Evolutionary conservation across 2,797 vertebrate genomes (phyloP), one percentile per base, ranked within the genome.

Genomic region (Micrastur ruficollis): DNA sequence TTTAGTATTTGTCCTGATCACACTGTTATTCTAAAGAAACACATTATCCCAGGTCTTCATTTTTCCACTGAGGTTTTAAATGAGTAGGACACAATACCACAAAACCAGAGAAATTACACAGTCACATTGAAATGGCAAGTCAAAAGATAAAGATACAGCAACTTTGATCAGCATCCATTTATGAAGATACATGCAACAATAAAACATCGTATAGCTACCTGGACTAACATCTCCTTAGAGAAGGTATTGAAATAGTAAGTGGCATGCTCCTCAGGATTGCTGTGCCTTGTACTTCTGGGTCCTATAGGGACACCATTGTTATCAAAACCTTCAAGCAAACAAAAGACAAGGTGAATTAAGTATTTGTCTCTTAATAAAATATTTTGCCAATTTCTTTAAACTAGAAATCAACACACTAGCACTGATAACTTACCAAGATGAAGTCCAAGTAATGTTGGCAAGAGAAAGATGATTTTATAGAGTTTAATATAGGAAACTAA

Each of bases 221-320:
- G 99, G 79, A 99, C 98, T 88, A 99, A 97, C 98, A 99, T 98
- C 93, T 99, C 99, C 97, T 99, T 99, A 42, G 99, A 99, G 98
- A 99, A 99, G 47, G 98, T 99, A 97, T 99, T 99, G 96, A 99
- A 99, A 97, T 99, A 99, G 75, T 99, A 99, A 76, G 99, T 98
- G n/a, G 99, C 99, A 22, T 99, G 98, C 88, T 99, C 99, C 95
- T 99, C 99, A 0, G 99, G 99, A 97, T 99, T 99, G 97, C 99
- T 99, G 97, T 99, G 99, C 55, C 99, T 98, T 91, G 99, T 99
- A 97, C 99, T 99, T 97, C 99, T 99, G 81, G 99, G 99, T 97
- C 99, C 99, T 99, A 97, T 87, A 86, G 97, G 98, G 94, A 98
- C 98, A 97, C 99, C 99, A 22, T 99, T 99, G 98, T 99, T 99